Base-by-base conservation (phyloP, 2,888 invertebrate genomes). In the Cactoblastis cactorum region DNA sequence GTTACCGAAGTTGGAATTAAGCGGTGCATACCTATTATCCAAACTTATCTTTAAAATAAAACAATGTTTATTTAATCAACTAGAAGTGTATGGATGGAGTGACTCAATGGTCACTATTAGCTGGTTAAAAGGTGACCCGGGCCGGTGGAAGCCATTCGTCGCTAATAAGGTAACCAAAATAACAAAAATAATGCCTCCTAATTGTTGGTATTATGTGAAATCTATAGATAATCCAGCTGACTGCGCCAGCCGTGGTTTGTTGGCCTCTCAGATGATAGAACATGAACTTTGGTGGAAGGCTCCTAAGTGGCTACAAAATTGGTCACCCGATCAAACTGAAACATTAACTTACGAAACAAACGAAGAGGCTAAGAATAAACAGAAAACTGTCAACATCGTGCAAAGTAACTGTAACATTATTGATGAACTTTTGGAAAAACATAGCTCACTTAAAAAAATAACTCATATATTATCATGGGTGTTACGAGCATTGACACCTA, bases 151-250 rank as follows among this genome's bases (percentile, higher is more conserved):
- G 11, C 24, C 35, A 1, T 50, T 50, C 18, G 50, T 50, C 1
- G 12, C 38, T 1, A 45, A 50, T 12, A 35, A 24, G 17, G 50
- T 45, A 11, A 28, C n/a, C 3, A 28, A 24, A 28, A 47, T 33
- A 33, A 17, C 5, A 2, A 32, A 43, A 11, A 38, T 22, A 3
- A 43, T 52, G 19, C 45, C 48, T 1, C 5, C 48, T 8, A 3
- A n/a, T 1, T 32, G 28, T 6, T 52, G 52, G 52, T 9, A 12
- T 9, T 24, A 49, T 12, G 32, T 49, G 0, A 45, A 14, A 18
- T 52, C 51, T 2, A 35, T 35, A 1, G 51, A n/a, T n/a, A n/a
- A n/a, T 41, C 1, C 47, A 51, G 48, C 35, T 2, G 49, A 52
- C 17, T 52, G 52, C n/a, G 49, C 49, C 3, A 52, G 37, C 9